A percentile compares a stretch with the other conserved stretches of the same genome.
Conservation (phyloP, 2,113 vertebrate species). For the Ctenomys sociabilis region DNA sequence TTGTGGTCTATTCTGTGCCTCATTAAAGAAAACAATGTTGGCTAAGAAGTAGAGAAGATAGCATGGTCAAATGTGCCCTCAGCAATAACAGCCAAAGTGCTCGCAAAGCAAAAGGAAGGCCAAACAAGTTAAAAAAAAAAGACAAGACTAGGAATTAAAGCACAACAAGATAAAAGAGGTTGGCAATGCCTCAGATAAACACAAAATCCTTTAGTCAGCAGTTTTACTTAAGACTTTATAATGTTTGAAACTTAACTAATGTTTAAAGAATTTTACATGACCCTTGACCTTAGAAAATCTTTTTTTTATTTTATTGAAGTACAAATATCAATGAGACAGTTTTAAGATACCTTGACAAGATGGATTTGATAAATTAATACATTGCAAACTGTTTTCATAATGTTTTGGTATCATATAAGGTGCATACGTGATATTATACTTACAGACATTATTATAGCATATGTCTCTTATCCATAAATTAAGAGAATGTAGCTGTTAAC, state of each 20-base stretch:
- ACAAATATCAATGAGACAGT: too few relatives aligned
- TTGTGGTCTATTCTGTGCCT: neutral
- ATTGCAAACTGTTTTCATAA: too few relatives aligned
- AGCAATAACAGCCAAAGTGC: neutral
- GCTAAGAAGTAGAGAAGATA: neutral
- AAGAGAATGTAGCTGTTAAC: too few relatives aligned
- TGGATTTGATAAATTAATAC: too few relatives aligned
- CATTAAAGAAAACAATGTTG: neutral
- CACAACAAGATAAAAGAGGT: neutral
- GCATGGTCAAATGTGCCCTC: neutral
- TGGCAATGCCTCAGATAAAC: neutral
- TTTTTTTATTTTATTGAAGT: too few relatives aligned
- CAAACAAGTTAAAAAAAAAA: neutral
- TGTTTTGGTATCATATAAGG: too few relatives aligned
- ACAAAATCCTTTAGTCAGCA: neutral
- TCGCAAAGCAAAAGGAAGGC: neutral
- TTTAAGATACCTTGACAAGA: too few relatives aligned
- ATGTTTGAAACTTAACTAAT: neutral
- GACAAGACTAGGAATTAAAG: neutral
- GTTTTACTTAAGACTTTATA: neutral
- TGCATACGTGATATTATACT: too few relatives aligned
- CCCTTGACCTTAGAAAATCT: neutral
- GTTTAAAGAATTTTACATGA: constrained; percentile 3
- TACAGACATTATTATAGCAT: too few relatives aligned
- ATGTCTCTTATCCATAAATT: too few relatives aligned